A percentile compares a stretch with the other conserved stretches of the same genome.
These are phyloP conservation scores for Bryconaethiops microstoma DNA, from an alignment of 2,797 vertebrate genomes.

Conservation along the genomic window DNA sequence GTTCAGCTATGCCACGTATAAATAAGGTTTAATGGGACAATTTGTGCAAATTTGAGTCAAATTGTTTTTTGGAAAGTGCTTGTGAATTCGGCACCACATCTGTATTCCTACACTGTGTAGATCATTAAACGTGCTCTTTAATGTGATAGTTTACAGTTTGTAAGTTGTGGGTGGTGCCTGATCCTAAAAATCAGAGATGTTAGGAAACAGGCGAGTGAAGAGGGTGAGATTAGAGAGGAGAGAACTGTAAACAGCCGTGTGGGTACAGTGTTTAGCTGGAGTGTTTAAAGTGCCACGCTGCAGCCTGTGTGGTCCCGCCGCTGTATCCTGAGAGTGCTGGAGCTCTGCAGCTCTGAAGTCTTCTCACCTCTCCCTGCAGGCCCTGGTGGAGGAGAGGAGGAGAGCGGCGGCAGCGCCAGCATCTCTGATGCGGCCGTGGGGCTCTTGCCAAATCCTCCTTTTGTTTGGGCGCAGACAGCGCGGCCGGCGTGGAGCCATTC, in stretches of 20 bases:
- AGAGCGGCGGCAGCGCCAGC: slow-evolving; percentile 67
- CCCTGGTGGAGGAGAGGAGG: slow-evolving; percentile 57
- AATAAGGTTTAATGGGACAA: no score
- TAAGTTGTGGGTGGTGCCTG: background rate
- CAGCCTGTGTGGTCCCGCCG: slow-evolving; percentile 57
- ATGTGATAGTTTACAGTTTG: slow-evolving; percentile 2
- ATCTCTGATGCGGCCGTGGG: slow-evolving; percentile 74
- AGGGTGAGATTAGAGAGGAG: slow-evolving; percentile 42
- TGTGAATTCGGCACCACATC: background rate
- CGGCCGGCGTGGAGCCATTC: slow-evolving; percentile 74
- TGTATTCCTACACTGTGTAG: background rate
- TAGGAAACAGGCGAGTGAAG: slow-evolving; percentile 19
- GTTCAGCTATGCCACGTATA: no score
- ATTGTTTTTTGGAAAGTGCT: background rate
- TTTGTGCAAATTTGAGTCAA: no score
- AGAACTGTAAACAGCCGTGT: slow-evolving; percentile 52
- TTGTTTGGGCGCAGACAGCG: slow-evolving; percentile 75
- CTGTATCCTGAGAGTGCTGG: background rate
- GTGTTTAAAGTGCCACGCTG: slow-evolving; percentile 25
- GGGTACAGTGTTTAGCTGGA: slow-evolving; percentile 32
- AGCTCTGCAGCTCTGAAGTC: slow-evolving; percentile 29
- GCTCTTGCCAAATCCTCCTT: slow-evolving; percentile 75
- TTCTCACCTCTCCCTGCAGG: slow-evolving; percentile 16
- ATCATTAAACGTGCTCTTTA: background rate
- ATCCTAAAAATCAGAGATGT: slow-evolving; percentile 25